phyloP scores from a whole-genome alignment of 2,888 invertebrate species.

The Orthonychiurus folsomi region DNA sequence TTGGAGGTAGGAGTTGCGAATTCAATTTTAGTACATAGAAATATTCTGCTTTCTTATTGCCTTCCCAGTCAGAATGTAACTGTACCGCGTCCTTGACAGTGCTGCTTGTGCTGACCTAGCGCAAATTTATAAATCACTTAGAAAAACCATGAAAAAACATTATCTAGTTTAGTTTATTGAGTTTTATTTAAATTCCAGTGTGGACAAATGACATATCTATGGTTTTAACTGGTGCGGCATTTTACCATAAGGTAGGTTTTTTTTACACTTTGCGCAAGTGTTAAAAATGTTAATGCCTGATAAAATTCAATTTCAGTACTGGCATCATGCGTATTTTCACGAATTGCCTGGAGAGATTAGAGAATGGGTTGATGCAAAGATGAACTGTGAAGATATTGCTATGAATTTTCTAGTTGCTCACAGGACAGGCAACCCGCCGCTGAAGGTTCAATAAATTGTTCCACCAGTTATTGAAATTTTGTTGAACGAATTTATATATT shows the following conservation, averaged over 20 bases:
- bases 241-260: slow-evolving; percentile 86
- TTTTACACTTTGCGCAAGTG: neutral
- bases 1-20: too few relatives aligned
- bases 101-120: too few relatives aligned
- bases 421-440: slow-evolving; percentile 83
- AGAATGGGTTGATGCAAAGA: slow-evolving; percentile 84
- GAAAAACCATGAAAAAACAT: too few relatives aligned
- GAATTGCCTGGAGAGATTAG: slow-evolving; percentile 75
- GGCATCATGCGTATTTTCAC: slow-evolving; percentile 87
- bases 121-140: too few relatives aligned
- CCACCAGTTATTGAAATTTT: neutral
- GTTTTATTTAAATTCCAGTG: too few relatives aligned
- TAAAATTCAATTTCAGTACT: too few relatives aligned
- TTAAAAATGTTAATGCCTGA: neutral
- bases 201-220: slow-evolving; percentile 96
- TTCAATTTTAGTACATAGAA: too few relatives aligned
- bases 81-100: too few relatives aligned
- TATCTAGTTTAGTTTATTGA: too few relatives aligned
- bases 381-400: slow-evolving; percentile 97
- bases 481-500: too few relatives aligned
- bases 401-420: slow-evolving; percentile 96
- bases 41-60: too few relatives aligned
- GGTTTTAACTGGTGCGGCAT: slow-evolving; percentile 92
- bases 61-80: too few relatives aligned
- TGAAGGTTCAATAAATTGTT: slow-evolving; percentile 44